Evolutionary conservation across 2,113 vertebrate genomes (phyloP), one percentile per base, ranked within the genome.

Genomic region (Vimba vimba): DNA sequence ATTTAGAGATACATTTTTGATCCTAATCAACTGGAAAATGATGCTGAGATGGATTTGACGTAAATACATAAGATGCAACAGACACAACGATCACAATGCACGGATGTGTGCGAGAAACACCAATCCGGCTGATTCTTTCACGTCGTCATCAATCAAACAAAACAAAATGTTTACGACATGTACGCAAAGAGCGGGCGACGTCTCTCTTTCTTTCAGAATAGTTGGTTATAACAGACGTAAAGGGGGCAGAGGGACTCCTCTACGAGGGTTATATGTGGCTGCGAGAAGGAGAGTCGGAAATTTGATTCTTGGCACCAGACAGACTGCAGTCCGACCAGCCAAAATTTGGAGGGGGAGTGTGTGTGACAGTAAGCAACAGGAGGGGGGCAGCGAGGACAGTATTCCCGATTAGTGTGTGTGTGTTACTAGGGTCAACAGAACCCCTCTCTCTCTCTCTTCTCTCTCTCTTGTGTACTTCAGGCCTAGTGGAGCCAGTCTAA

Each of bases 291-390:
- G 94, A 94, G 93, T 94, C 93, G 96, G 96, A 97, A 97, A 97
- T 93, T 92, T 93, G 96, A 97, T 91, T 93, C 94, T 93, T 95
- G 95, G 96, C 96, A 96, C 96, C 96, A 97, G 96, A 95, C 95
- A 96, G 96, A 94, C 96, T 97, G 96, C 73, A 89, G 90, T 62
- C 86, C 73, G 78, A 79, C 30, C 78, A 83, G 77, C 66, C 84
- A 77, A 83, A 75, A 87, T 62, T 85, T 68, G 33, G 86, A 7
- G 77, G 75, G 87, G 85, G 85, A 59, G 81, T 36, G 93, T 92
- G 39, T 17, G 57, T 57, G 78, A 82, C 79, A 82, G 62, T 82
- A 82, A 68, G 69, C 68, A 23, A 59, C 62, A 57, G 59, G 59
- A 82, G 84, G 84, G 68, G 75, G 75, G 45, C 68, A 73, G 52